Evolutionary conservation across 2,888 invertebrate genomes (phyloP).

Genomic region (Drosophila gaucha): DNA sequence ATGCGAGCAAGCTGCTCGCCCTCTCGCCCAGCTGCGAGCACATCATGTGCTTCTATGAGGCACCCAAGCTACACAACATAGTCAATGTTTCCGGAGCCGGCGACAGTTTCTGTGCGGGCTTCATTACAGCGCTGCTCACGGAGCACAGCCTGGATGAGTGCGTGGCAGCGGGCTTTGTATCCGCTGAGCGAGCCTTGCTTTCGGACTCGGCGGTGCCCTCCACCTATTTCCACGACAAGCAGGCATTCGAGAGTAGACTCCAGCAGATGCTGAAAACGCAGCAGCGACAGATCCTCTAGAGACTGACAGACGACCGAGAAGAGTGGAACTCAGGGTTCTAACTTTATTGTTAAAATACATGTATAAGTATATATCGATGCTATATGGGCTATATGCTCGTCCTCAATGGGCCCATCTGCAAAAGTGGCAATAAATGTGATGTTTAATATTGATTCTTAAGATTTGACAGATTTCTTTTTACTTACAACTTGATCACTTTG

Average conservation of each 20-base stretch:
- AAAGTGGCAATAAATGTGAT: constrained; percentile 44
- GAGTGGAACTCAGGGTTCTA: constrained; percentile 33
- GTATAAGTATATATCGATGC: constrained; percentile 18
- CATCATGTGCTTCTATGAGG: constrained; percentile 63
- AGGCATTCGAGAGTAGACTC: constrained; percentile 46
- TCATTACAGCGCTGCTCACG: constrained; percentile 87
- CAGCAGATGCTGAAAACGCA: constrained; percentile 39
- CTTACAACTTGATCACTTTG: constrained; percentile 96
- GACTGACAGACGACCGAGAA: background rate
- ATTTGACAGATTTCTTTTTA: background rate
- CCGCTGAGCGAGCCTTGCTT: constrained; percentile 87
- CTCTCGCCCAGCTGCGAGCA: constrained; percentile 63
- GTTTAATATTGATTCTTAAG: constrained; percentile 6
- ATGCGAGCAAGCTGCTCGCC: constrained; percentile 30
- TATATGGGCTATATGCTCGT: constrained; percentile 25
- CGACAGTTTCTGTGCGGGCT: constrained; percentile 90
- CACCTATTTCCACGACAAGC: constrained; percentile 73
- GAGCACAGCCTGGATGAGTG: constrained; percentile 87
- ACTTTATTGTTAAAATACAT: constrained; percentile 43
- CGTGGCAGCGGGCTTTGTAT: constrained; percentile 87
- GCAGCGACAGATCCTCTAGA: constrained; percentile 42
- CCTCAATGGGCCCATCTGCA: constrained; percentile 83
- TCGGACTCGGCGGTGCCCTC: constrained; percentile 87
- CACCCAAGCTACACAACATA: constrained; percentile 82
- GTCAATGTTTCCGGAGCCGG: constrained; percentile 93